Percentiles rank a stretch among this genome's conserved stretches.
Evolutionary conservation across 1,140 invertebrate genomes (phyloP).

Genomic region (Phocides pigmalion): DNA sequence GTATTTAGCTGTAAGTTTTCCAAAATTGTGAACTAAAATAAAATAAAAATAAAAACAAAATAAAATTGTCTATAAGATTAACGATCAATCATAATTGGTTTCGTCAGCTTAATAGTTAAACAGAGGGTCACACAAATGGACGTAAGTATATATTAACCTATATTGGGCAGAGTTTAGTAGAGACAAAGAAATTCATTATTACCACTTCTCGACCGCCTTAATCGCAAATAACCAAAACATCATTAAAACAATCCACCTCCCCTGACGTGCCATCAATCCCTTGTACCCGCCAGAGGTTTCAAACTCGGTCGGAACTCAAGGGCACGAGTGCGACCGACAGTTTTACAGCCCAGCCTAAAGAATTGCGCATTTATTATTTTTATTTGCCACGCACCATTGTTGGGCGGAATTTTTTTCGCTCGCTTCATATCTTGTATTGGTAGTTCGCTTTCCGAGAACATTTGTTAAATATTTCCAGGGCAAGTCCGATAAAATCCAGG

Average conservation of each 20-base stretch:
- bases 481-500: constrained; percentile 22
- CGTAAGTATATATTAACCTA: too few species aligned
- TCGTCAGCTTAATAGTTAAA: too few species aligned
- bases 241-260: constrained; percentile 49
- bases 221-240: constrained; percentile 41
- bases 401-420: constrained; percentile 52
- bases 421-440: constrained; percentile 58
- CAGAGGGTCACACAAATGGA: too few species aligned
- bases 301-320: constrained; percentile 61
- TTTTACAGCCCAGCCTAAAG: constrained; percentile 74
- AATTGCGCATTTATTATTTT: constrained; percentile 79
- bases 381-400: constrained; percentile 63
- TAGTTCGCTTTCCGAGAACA: constrained; percentile 16
- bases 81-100: too few species aligned
- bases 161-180: too few species aligned
- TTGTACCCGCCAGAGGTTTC: constrained; percentile 47
- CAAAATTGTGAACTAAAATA: too few species aligned
- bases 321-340: constrained; percentile 67
- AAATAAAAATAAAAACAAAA: too few species aligned
- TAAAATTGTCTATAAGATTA: too few species aligned
- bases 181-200: too few species aligned
- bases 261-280: constrained; percentile 57
- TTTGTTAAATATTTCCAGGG: constrained; percentile 31
- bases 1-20: too few species aligned
- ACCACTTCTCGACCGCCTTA: constrained; percentile 32